Conservation (phyloP, 1,140 invertebrate genomes). For the Rhyzopertha dominica region DNA sequence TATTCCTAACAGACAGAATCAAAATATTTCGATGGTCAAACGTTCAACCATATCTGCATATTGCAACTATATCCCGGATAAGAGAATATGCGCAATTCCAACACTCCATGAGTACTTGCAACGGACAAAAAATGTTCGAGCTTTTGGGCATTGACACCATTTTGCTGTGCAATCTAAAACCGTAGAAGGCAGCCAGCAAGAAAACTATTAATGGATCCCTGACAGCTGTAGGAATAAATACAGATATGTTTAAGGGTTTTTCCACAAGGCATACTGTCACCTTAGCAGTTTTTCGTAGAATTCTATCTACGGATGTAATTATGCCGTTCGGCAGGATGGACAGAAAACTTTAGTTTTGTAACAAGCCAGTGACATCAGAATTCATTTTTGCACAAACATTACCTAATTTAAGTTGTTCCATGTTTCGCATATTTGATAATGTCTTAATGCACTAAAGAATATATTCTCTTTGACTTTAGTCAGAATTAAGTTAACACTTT, state of each 20-base stretch:
- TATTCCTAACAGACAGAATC: conserved; percentile 11
- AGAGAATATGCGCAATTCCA: conserved; percentile 2
- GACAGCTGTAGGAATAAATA: conserved; percentile 4
- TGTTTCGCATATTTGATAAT: too few relatives aligned
- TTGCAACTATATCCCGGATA: conserved; percentile 7
- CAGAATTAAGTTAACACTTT: too few relatives aligned
- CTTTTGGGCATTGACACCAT: neutral
- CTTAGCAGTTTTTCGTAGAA: neutral
- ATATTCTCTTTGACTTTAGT: too few relatives aligned
- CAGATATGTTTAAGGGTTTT: conserved; percentile 3
- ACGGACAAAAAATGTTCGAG: conserved; percentile 5
- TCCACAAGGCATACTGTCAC: conserved; percentile 4
- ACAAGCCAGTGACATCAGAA: too few relatives aligned
- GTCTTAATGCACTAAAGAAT: too few relatives aligned
- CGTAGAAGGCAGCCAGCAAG: neutral
- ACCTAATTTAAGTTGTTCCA: too few relatives aligned
- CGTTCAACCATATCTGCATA: conserved; percentile 3
- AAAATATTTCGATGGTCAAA: conserved; percentile 4
- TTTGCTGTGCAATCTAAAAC: conserved; percentile 17
- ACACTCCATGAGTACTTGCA: conserved; percentile 9
- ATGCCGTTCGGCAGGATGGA: conserved; percentile 5
- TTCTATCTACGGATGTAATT: conserved; percentile 1
- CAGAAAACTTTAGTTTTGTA: too few relatives aligned
- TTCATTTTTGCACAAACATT: too few relatives aligned
- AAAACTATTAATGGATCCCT: conserved; percentile 9